Conservation (phyloP, 2,888 invertebrate genomes). For the Acanthosoma haemorrhoidale region DNA sequence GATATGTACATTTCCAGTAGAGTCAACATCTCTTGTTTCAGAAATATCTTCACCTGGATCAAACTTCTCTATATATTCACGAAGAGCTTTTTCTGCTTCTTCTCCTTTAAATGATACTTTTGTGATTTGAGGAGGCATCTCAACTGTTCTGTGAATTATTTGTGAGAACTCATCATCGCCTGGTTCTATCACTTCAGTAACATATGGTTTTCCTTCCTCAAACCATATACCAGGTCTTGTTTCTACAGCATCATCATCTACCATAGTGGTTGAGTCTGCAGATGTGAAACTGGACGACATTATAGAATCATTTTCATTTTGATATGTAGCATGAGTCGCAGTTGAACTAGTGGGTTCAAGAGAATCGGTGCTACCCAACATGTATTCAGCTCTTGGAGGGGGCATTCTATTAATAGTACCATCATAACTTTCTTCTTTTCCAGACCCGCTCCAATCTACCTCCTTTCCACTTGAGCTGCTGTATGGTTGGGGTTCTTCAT, state of each 20-base stretch:
- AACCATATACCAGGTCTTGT: slow-evolving; percentile 50
- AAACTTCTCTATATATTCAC: slow-evolving; percentile 51
- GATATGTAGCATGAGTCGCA: slow-evolving; percentile 76
- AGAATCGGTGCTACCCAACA: slow-evolving; percentile 65
- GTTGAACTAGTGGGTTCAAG: slow-evolving; percentile 72
- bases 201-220: slow-evolving; percentile 48
- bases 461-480: slow-evolving; percentile 50
- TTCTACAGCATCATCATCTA: slow-evolving; percentile 62
- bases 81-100: slow-evolving; percentile 51
- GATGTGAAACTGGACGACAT: slow-evolving; percentile 83
- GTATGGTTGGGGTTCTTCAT: slow-evolving; percentile 44
- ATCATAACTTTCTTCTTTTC: slow-evolving; percentile 43
- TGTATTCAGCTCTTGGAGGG: slow-evolving; percentile 45
- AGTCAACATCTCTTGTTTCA: slow-evolving; percentile 52
- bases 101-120: slow-evolving; percentile 53
- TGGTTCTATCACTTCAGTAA: slow-evolving; percentile 51
- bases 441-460: slow-evolving; percentile 48
- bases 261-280: slow-evolving; percentile 76
- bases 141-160: slow-evolving; percentile 50
- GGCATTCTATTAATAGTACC: slow-evolving; percentile 40
- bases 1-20: slow-evolving; percentile 53
- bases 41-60: slow-evolving; percentile 52
- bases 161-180: slow-evolving; percentile 49
- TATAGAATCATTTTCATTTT: slow-evolving; percentile 76
- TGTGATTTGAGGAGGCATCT: slow-evolving; percentile 51